Percentiles rank a stretch among this genome's conserved stretches.
phyloP scores from a whole-genome alignment of 2,888 invertebrate genomes.

The Harpagoxenus sublaevis region DNA sequence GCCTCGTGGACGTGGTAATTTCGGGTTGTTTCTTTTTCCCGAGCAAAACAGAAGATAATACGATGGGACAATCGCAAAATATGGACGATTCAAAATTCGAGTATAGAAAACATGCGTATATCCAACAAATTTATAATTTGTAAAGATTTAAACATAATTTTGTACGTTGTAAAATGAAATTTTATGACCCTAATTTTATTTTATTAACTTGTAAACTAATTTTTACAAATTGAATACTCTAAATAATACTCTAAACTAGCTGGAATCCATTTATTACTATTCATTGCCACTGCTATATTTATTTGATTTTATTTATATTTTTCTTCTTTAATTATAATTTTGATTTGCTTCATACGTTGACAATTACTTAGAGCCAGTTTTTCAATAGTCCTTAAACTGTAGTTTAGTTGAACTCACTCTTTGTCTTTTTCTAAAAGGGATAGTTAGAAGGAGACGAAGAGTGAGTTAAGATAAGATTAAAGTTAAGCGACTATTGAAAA shows the following conservation, averaged over 20 bases:
- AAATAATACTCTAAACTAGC: neutral
- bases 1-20: slow-evolving; percentile 32
- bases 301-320: neutral
- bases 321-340: neutral
- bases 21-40: slow-evolving; percentile 14
- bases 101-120: neutral
- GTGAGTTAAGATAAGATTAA: no score
- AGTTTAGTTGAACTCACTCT: no score
- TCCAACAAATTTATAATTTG: neutral
- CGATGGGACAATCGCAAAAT: neutral
- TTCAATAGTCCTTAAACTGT: no score
- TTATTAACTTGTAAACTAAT: neutral
- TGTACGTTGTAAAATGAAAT: neutral
- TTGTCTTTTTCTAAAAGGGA: no score
- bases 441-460: no score
- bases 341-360: neutral
- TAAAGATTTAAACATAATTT: neutral
- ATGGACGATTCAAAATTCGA: neutral
- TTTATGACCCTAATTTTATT: neutral
- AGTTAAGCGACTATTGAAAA: no score
- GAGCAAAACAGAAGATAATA: neutral
- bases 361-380: no score
- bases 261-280: neutral
- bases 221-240: neutral
- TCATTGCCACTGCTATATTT: neutral